Base-by-base conservation (phyloP, 2,888 invertebrate species). In the Diarsia dahlii region DNA sequence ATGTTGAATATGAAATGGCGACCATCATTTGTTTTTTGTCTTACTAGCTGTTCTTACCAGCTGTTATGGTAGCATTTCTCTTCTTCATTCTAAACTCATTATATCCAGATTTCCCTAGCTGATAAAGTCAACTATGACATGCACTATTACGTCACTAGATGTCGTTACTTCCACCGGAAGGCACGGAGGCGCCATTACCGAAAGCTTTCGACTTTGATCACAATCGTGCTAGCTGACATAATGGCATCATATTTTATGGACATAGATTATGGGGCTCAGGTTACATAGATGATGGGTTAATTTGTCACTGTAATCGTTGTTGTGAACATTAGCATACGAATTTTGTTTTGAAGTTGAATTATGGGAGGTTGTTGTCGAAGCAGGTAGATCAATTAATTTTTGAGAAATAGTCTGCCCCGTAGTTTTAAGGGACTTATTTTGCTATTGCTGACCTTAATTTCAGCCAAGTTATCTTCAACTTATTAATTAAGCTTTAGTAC, bases 141-240 rank as follows among this genome's bases (percentile, higher is more conserved):
- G 78, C 62, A 34, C 60, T 13, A 56, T 91, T 92, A 84, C 87
- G 86, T 89, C 89, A 91, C 80, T 84, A 88, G 84, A 84, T 82
- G 85, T 83, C 85, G 84, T 77, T 79, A 80, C 84, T 87, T 88
- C 88, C 87, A 58, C 81, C 89, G 90, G 91, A 91, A 91, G 87
- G 91, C 93, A 92, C 91, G 92, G 85, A 81, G 87, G 79, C 78
- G 81, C 83, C 88, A 92, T 91, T 90, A 92, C 28, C 67, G 70
- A 80, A 82, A 90, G 87, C 90, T 89, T 88, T 90, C 88, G 87
- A 78, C 78, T 89, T 85, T 88, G 88, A 90, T 88, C 85, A 86
- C 87, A 87, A 87, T 86, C 86, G 86, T 82, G 73, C 68, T 74
- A 60, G 63, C 80, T 74, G 77, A 86, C 67, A 74, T 79, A 76